Conservation (phyloP, 2,888 invertebrate species). For the Ormyrus thymus region DNA sequence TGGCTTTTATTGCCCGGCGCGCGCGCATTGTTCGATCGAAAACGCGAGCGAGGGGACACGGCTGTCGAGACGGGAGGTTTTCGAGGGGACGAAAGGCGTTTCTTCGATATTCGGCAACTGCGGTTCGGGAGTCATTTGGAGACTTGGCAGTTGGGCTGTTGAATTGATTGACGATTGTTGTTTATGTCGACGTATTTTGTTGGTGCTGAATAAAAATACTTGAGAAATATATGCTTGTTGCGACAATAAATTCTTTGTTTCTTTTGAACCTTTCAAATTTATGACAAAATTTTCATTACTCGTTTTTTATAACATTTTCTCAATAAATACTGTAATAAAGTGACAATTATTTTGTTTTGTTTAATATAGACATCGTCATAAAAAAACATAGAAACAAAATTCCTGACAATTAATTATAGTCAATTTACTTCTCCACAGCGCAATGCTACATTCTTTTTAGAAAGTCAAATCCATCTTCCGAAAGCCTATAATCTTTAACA, state of each 20-base stretch:
- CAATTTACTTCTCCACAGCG: no score
- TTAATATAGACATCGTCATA: no score
- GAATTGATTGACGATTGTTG: not conserved
- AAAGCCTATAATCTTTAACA: no score
- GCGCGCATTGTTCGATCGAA: not conserved
- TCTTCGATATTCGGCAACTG: conserved; percentile 5
- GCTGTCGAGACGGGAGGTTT: no score
- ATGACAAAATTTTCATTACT: not conserved
- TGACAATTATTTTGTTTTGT: no score
- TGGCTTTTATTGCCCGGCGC: not conserved
- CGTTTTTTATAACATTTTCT: not conserved
- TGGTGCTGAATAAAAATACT: not conserved
- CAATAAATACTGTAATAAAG: not conserved
- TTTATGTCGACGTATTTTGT: not conserved
- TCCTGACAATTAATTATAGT: no score
- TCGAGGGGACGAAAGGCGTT: conserved; percentile 3
- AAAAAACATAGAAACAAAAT: no score
- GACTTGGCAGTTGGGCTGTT: conserved; percentile 8
- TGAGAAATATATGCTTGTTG: not conserved
- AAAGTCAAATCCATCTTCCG: no score
- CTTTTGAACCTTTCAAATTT: not conserved
- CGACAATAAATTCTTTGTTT: not conserved
- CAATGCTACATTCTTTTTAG: no score
- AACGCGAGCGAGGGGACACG: not conserved
- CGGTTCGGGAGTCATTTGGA: conserved; percentile 15